Base-by-base conservation (phyloP, 2,113 vertebrate species). In the Callopanchax toddi region DNA sequence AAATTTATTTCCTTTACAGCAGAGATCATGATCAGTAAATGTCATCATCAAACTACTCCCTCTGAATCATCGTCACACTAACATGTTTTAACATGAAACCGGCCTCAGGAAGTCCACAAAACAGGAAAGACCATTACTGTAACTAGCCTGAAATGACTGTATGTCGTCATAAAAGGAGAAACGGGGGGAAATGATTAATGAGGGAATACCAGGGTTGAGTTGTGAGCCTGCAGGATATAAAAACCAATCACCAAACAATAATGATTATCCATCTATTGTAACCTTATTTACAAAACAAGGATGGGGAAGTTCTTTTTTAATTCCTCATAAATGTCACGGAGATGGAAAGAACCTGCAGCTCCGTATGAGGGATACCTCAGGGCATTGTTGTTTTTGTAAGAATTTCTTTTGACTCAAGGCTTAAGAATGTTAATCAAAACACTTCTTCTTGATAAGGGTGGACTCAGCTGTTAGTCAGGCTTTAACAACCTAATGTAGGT, bases 271-370 rank as follows among this genome's bases (percentile, higher is more conserved):
- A 11, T 40, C 9, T 44, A 32, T 3, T 39, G n/a, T 20, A 45
- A 32, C 54, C 12, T 40, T 76, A 52, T 73, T 65, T 73, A 34
- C 0, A 11, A 36, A 43, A 44, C 0, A 57, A 0, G 0, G 0
- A 53, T 22, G 11, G 5, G 55, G 45, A 69, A 57, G 60, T 46
- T 9, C 11, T 1, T 11, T 1, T 4, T 29, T 29, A 18, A 44
- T 56, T 66, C 29, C 2, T 56, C 46, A 15, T 8, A 13, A n/a
- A 0, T 34, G 2, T 15, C 2, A 49, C 13, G 16, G 3, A 1
- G 12, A 0, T 18, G 70, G 74, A 74, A 74, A 82, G 37, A 71
- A 73, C 79, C 65, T 45, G n/a, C n/a, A 44, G 18, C 15, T 63
- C 4, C 0, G 36, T 2, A 11, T 4, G 36, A 1, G 2, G 3